Evolutionary conservation across 2,797 vertebrate species (phyloP).

Genomic region (Parambassis ranga): DNA sequence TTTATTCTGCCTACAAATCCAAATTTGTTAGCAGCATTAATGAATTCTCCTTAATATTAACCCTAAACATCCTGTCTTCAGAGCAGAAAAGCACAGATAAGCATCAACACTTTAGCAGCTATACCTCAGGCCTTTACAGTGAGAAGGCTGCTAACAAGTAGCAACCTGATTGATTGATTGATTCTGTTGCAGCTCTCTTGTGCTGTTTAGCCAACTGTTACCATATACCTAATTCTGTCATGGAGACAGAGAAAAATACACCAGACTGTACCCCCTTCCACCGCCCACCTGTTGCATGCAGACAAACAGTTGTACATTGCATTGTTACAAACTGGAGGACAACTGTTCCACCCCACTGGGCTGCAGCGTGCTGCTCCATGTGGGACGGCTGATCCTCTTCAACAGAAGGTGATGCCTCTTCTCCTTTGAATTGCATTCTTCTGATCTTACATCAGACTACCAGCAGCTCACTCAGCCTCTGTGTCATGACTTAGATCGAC

Average conservation of each 20-base stretch:
- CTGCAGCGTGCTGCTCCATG: slow-evolving; percentile 50
- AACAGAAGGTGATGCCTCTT: slow-evolving; percentile 65
- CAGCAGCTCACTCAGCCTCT: slow-evolving; percentile 32
- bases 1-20: too few species aligned
- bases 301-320: slow-evolving; percentile 74
- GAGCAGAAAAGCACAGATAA: not conserved
- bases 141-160: slow-evolving; percentile 29
- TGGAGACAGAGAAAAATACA: slow-evolving; percentile 72
- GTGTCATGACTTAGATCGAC: slow-evolving; percentile 19
- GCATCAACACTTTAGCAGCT: slow-evolving; percentile 15
- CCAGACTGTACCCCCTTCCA: slow-evolving; percentile 43
- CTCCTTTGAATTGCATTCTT: slow-evolving; percentile 60
- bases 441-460: slow-evolving; percentile 51
- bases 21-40: too few species aligned
- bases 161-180: slow-evolving; percentile 24
- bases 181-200: slow-evolving; percentile 9
- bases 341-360: slow-evolving; percentile 42
- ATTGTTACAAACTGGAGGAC: slow-evolving; percentile 68
- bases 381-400: slow-evolving; percentile 50
- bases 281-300: slow-evolving; percentile 75
- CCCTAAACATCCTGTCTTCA: not conserved
- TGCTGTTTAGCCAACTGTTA: slow-evolving; percentile 39
- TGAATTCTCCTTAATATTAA: too few species aligned
- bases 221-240: slow-evolving; percentile 63
- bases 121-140: slow-evolving; percentile 15